phyloP scores from a whole-genome alignment of 2,888 invertebrate genomes.

The Autographa pulchrina region DNA sequence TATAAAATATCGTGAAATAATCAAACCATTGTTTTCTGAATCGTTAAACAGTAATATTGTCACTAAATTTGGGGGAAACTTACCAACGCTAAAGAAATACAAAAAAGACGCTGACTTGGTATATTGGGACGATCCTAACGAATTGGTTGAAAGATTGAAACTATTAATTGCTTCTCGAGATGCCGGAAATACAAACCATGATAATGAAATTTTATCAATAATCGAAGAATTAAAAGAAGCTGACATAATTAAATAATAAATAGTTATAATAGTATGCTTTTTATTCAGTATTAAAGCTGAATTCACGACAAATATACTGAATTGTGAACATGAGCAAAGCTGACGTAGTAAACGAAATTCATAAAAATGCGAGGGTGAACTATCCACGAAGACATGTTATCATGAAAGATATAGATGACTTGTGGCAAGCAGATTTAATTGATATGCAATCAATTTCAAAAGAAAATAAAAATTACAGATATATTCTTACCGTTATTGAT shows the following conservation, averaged over 20 bases:
- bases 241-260: constrained; percentile 29
- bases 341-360: too few relatives aligned
- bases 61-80: constrained; percentile 23
- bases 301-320: constrained; percentile 36
- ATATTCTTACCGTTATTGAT: too few relatives aligned
- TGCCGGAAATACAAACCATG: too few relatives aligned
- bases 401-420: too few relatives aligned
- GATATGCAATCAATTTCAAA: background rate
- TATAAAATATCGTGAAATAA: constrained; percentile 23
- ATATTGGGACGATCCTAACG: constrained; percentile 43
- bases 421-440: too few relatives aligned
- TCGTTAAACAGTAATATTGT: background rate
- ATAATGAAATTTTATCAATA: too few relatives aligned
- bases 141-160: too few relatives aligned
- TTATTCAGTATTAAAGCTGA: constrained; percentile 18
- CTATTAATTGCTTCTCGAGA: too few relatives aligned
- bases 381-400: too few relatives aligned
- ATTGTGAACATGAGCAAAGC: constrained; percentile 38
- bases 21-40: constrained; percentile 14
- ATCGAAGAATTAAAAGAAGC: background rate
- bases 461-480: too few relatives aligned
- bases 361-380: too few relatives aligned
- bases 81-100: constrained; percentile 26
- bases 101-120: constrained; percentile 40
- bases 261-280: constrained; percentile 15